These are phyloP conservation scores for Agraylea sexmaculata DNA, from an alignment of 1,140 invertebrate genomes.

Conservation along the genomic window DNA sequence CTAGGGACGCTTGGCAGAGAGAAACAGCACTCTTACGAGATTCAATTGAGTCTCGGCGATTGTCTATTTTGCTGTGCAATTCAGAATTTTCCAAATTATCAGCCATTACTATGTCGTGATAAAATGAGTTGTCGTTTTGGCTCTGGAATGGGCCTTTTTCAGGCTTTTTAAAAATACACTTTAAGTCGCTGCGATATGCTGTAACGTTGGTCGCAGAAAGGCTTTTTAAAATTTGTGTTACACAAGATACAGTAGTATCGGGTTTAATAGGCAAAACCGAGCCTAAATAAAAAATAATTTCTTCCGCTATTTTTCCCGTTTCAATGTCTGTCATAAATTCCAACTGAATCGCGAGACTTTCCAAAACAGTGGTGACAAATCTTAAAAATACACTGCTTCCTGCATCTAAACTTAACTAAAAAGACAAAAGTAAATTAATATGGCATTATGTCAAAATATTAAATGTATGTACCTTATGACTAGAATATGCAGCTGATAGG, in stretches of 20 bases:
- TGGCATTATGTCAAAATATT: conserved; percentile 6
- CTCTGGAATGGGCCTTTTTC: not conserved
- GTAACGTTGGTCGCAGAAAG: conserved; percentile 71
- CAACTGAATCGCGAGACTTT: conserved; percentile 60
- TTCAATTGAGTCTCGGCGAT: conserved; percentile 5
- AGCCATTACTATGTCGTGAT: conserved; percentile 14
- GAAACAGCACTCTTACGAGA: conserved; percentile 7
- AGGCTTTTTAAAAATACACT: conserved; percentile 9
- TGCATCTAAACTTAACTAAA: conserved; percentile 59
- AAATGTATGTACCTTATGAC: conserved; percentile 53
- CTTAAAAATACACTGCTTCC: conserved; percentile 59
- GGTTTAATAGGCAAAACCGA: conserved; percentile 59
- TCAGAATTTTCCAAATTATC: too few species aligned
- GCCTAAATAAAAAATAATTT: conserved; percentile 66
- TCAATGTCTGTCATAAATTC: conserved; percentile 64
- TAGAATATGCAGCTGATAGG: conserved; percentile 60
- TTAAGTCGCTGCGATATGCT: conserved; percentile 47
- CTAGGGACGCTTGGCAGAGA: conserved; percentile 5
- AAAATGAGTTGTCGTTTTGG: conserved; percentile 11
- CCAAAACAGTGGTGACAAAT: conserved; percentile 52
- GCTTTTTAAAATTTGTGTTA: conserved; percentile 73
- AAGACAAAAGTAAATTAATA: conserved; percentile 17
- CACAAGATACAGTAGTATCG: conserved; percentile 58
- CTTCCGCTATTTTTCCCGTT: conserved; percentile 63
- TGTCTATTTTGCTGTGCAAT: not conserved